Base-by-base conservation (phyloP, 2,113 vertebrate species). In the Amblyopsis rosae region DNA sequence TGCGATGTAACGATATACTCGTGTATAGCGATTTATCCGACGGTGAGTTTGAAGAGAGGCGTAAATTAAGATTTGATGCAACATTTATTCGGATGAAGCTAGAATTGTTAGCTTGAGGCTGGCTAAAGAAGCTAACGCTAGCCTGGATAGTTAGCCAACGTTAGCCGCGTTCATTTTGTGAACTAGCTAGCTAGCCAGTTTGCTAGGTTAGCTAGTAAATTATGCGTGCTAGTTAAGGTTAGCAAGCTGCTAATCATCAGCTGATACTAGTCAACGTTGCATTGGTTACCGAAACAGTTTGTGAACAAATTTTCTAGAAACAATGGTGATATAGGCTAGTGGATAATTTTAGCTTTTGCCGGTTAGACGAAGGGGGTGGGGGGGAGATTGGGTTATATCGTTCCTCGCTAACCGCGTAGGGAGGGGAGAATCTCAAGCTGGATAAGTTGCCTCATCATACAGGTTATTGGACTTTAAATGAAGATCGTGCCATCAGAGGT, bases 401-500 rank as follows among this genome's bases (percentile, higher is more conserved):
- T 85, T 76, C 66, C 83, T 86, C 86, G 87, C 87, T 87, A 85
- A 84, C 85, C 79, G 87, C 84, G 85, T 83, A 86, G 83, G 88
- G 89, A 88, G 85, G 83, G 88, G 89, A 91, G 88, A 88, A 78
- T 82, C 82, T 88, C 90, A 91, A 91, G 78, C 92, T 93, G 92
- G 93, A 93, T 89, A 88, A 90, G 87, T 92, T 90, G 90, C 89
- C 87, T 91, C 89, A 88, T 90, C 85, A 90, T 89, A 91, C 91
- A 90, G 91, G 85, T 89, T 91, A 90, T 91, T 91, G 90, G 88
- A 92, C 90, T 93, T 91, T 93, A 93, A 93, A 93, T 93, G 93
- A 93, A 93, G 92, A 93, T 91, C 92, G 89, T 90, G 90, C 88
- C 90, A 92, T 92, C 87, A 92, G 86, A 93, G 92, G 93, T 94